These are phyloP conservation scores for Enteromius treurensis DNA, from an alignment of 2,797 vertebrate species.

Conservation along the genomic window DNA sequence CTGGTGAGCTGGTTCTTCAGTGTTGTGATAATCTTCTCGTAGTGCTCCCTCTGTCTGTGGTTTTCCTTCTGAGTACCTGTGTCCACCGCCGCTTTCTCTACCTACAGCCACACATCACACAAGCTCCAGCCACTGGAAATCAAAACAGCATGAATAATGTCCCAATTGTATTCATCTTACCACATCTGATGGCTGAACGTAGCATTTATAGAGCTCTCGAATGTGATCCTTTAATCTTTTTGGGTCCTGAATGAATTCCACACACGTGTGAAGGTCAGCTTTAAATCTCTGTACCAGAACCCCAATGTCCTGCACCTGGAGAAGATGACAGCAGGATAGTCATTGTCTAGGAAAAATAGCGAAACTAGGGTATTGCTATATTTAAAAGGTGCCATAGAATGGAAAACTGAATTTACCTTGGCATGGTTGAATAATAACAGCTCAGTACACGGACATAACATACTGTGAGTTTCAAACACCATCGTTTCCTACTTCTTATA, in stretches of 20 bases:
- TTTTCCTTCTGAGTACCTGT: conserved; percentile 79
- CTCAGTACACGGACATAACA: too few species aligned
- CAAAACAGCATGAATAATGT: background rate
- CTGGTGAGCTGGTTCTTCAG: conserved; percentile 81
- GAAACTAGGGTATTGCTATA: background rate
- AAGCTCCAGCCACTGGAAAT: background rate
- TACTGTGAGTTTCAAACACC: too few species aligned
- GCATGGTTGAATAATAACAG: too few species aligned
- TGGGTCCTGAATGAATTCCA: conserved; percentile 85
- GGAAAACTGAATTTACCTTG: too few species aligned
- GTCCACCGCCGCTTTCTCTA: conserved; percentile 76
- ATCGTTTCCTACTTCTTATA: too few species aligned
- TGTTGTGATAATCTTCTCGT: conserved; percentile 82
- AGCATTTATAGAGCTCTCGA: conserved; percentile 77
- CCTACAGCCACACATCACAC: conserved; percentile 41
- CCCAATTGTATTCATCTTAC: conserved; percentile 73
- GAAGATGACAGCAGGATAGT: background rate
- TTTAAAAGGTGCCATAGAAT: too few species aligned
- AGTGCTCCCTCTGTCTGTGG: conserved; percentile 77
- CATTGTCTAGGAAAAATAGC: background rate
- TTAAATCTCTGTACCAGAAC: conserved; percentile 81
- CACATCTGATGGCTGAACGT: conserved; percentile 76
- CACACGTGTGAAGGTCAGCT: conserved; percentile 84
- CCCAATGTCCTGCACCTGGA: conserved; percentile 80
- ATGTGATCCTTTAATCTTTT: conserved; percentile 84